A percentile compares a stretch with the other conserved stretches of the same genome.
Evolutionary conservation across 2,113 vertebrate species (phyloP).

Genomic region (Thermophis baileyi): DNA sequence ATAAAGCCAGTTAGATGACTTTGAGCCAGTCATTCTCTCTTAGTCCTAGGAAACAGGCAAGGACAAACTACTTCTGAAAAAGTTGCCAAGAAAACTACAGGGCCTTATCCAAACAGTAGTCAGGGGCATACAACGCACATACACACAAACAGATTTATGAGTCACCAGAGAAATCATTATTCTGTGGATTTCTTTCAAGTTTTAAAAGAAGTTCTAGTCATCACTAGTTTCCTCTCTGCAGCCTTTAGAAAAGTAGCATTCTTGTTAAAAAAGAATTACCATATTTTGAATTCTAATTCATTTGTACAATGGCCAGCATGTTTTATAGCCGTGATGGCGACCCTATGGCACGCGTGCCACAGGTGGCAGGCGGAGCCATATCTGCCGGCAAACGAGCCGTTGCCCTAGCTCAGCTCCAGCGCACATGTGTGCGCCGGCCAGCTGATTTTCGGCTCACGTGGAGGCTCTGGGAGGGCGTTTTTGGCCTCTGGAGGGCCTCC

Average conservation of each 20-base stretch:
- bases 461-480: too few species aligned
- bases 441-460: too few species aligned
- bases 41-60: not conserved
- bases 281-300: conserved; percentile 51
- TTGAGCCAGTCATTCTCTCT: not conserved
- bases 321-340: too few species aligned
- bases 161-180: conserved; percentile 44
- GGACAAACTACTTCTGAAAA: not conserved
- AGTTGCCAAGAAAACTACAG: not conserved
- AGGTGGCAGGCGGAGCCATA: too few species aligned
- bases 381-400: too few species aligned
- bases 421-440: too few species aligned
- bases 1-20: not conserved
- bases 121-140: not conserved
- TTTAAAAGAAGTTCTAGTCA: conserved; percentile 34
- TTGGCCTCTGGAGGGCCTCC: too few species aligned
- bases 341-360: too few species aligned
- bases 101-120: not conserved
- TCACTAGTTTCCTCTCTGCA: conserved; percentile 4
- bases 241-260: conserved; percentile 32
- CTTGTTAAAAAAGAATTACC: conserved; percentile 37
- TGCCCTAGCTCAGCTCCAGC: too few species aligned
- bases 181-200: conserved; percentile 31
- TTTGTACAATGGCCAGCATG: conserved; percentile 4
- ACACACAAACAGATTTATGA: not conserved